Evolutionary conservation across 2,888 invertebrate genomes (phyloP).

Genomic region (Drosophila kanekoi): DNA sequence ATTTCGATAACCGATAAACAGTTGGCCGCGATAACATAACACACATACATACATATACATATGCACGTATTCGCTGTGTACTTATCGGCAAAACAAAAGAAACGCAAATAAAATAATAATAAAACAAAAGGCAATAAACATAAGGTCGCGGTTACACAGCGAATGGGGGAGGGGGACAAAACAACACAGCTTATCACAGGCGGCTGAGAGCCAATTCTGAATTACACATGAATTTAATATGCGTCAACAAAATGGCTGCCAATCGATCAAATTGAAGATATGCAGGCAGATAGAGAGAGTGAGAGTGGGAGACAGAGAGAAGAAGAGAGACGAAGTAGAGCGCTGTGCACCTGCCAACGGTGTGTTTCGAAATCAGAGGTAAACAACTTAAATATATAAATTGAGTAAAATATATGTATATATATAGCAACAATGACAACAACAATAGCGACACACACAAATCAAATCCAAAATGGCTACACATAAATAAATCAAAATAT

Average conservation of each 20-base stretch:
- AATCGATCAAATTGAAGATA: conserved; percentile 61
- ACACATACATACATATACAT: conserved; percentile 8
- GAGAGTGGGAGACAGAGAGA: conserved; percentile 3
- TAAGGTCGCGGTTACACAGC: conserved; percentile 22
- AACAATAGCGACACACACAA: conserved; percentile 33
- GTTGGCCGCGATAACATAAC: conserved; percentile 4
- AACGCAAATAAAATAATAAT: background rate
- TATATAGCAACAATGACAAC: conserved; percentile 28
- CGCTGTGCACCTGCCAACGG: conserved; percentile 60
- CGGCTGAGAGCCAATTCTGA: conserved; percentile 42
- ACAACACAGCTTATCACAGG: conserved; percentile 41
- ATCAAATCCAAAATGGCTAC: conserved; percentile 38
- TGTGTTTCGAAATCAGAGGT: conserved; percentile 54
- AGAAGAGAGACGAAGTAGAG: conserved; percentile 1
- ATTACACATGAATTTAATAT: conserved; percentile 51
- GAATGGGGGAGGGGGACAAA: conserved; percentile 27
- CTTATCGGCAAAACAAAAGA: conserved; percentile 17
- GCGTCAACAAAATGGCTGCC: conserved; percentile 66
- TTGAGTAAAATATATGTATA: conserved; percentile 18
- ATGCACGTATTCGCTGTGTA: conserved; percentile 16
- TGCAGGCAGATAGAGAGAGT: conserved; percentile 2
- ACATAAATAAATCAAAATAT: conserved; percentile 30
- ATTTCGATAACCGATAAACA: conserved; percentile 38
- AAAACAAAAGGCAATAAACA: conserved; percentile 31
- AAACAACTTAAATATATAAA: conserved; percentile 60